Conservation (phyloP, 2,113 vertebrate species). For the Megalops atlanticus region DNA sequence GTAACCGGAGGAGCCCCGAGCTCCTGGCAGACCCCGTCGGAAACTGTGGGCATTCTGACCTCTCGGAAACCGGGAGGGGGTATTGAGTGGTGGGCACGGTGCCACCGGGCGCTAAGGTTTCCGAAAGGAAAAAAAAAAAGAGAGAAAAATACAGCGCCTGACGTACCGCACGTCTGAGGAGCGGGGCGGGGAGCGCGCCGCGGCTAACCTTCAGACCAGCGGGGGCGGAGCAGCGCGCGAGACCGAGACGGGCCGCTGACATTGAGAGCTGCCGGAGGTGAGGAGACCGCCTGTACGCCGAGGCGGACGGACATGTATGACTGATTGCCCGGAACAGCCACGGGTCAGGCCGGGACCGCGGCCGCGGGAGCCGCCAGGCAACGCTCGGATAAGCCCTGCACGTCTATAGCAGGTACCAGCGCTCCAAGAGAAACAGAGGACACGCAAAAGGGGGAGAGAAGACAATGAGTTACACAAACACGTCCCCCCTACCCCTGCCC, state of each 20-base stretch:
- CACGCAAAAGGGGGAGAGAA: constrained; percentile 47
- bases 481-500: not conserved
- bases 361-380: constrained; percentile 31
- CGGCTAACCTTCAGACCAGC: constrained; percentile 62
- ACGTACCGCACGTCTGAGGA: constrained; percentile 46
- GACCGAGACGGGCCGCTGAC: constrained; percentile 55
- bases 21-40: constrained; percentile 32
- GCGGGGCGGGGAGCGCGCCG: constrained; percentile 14
- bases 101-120: constrained; percentile 45
- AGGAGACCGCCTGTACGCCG: constrained; percentile 38
- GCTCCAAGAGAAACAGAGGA: constrained; percentile 65
- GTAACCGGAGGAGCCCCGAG: constrained; percentile 27
- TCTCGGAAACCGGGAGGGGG: constrained; percentile 34
- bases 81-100: constrained; percentile 37
- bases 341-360: constrained; percentile 55
- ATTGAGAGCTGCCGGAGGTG: constrained; percentile 57
- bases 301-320: constrained; percentile 53
- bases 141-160: constrained; percentile 26
- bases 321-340: constrained; percentile 62
- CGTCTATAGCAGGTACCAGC: constrained; percentile 50
- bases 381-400: constrained; percentile 56
- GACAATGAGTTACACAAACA: not conserved
- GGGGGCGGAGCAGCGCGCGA: constrained; percentile 53
- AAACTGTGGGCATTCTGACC: constrained; percentile 43
- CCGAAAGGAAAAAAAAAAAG: constrained; percentile 39